Evolutionary conservation across 2,888 invertebrate genomes (phyloP).

Genomic region (Oasisia sp.): DNA sequence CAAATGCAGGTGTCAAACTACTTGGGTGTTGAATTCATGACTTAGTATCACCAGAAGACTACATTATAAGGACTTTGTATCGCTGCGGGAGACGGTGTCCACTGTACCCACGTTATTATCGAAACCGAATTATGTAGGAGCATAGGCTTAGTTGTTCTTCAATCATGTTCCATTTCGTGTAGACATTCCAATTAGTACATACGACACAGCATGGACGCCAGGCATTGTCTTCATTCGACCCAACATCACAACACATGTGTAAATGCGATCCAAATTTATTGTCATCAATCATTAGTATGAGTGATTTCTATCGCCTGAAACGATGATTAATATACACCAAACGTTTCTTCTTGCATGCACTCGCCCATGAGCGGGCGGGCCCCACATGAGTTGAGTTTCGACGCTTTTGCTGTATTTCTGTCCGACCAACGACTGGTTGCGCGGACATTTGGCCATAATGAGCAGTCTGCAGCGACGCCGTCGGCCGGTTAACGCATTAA

Average conservation of each 20-base stretch:
- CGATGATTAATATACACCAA: slow-evolving; percentile 10
- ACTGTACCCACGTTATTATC: too few species aligned
- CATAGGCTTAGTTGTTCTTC: too few species aligned
- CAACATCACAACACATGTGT: not conserved
- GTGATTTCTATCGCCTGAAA: not conserved
- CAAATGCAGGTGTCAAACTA: not conserved
- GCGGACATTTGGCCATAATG: slow-evolving; percentile 12
- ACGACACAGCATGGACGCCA: too few species aligned
- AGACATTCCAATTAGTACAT: too few species aligned
- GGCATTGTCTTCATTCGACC: not conserved
- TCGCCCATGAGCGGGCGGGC: not conserved
- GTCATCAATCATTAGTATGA: slow-evolving; percentile 12
- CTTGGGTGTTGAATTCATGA: not conserved
- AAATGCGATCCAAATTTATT: slow-evolving; percentile 17
- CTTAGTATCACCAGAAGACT: not conserved
- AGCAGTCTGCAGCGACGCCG: not conserved
- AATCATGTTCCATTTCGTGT: too few species aligned
- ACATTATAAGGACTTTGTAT: not conserved
- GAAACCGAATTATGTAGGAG: too few species aligned
- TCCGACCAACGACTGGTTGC: not conserved
- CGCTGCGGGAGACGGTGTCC: not conserved
- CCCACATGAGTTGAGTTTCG: not conserved
- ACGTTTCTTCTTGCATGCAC: not conserved
- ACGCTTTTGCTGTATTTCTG: slow-evolving; percentile 17
- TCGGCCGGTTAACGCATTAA: not conserved